phyloP scores from a whole-genome alignment of 2,888 invertebrate species.

The Sisyra terminalis region DNA sequence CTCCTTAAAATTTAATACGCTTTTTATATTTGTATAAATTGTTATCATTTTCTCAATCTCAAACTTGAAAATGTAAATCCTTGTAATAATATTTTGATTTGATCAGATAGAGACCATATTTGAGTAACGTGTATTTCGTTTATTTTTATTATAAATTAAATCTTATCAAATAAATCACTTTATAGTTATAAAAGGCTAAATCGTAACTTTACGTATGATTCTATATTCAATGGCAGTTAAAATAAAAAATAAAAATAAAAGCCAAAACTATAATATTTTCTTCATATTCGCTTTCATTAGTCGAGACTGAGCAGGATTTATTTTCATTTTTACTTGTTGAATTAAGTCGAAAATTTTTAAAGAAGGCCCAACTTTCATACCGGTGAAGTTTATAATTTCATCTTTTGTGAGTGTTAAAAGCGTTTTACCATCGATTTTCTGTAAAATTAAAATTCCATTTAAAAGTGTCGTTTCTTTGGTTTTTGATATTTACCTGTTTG shows the following conservation, averaged over 20 bases:
- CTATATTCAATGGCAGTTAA: neutral
- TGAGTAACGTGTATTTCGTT: neutral
- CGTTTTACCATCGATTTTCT: slow-evolving; percentile 67
- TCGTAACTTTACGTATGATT: no score
- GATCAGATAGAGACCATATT: neutral
- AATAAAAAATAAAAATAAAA: slow-evolving; percentile 3
- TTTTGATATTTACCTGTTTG: slow-evolving; percentile 24
- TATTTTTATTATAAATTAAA: no score
- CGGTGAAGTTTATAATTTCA: slow-evolving; percentile 73
- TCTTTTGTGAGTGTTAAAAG: slow-evolving; percentile 73
- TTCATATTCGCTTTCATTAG: slow-evolving; percentile 43
- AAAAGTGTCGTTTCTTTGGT: neutral
- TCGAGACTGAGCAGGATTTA: slow-evolving; percentile 54
- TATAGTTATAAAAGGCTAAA: no score
- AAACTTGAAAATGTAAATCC: no score
- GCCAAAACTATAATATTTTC: slow-evolving; percentile 44
- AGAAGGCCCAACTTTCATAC: slow-evolving; percentile 90
- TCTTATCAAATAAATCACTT: no score
- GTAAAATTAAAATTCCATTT: neutral
- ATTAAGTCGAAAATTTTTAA: slow-evolving; percentile 86
- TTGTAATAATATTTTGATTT: neutral
- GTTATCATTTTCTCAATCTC: no score
- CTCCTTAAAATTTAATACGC: no score
- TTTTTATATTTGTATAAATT: no score
- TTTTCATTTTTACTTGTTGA: slow-evolving; percentile 76